A percentile compares a stretch with the other conserved stretches of the same genome.
phyloP scores from a whole-genome alignment of 2,113 vertebrate species.

The Grallaria varia region DNA sequence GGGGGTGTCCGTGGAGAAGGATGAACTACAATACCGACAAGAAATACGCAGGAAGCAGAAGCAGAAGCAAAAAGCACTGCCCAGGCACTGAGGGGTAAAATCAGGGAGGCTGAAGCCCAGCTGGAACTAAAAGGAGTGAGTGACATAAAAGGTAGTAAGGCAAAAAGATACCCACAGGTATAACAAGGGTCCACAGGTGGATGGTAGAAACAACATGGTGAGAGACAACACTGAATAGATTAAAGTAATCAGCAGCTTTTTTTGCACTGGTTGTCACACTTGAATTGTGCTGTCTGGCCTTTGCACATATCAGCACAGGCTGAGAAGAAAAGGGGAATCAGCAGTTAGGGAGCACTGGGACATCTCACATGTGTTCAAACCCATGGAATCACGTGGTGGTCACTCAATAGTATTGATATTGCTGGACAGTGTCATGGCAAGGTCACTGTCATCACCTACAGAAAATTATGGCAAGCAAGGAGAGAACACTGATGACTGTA shows the following conservation, averaged over 20 bases:
- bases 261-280: background rate
- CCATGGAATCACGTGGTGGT: background rate
- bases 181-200: background rate
- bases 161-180: background rate
- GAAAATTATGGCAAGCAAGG: background rate
- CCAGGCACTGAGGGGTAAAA: background rate
- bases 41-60: background rate
- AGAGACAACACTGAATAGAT: background rate
- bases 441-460: background rate
- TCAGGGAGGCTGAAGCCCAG: background rate
- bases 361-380: accelerated
- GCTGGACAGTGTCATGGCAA: background rate
- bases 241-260: background rate
- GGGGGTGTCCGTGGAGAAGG: no score
- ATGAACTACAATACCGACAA: background rate
- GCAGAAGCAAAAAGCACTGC: background rate
- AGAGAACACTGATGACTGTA: background rate
- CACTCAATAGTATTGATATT: accelerated
- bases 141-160: background rate
- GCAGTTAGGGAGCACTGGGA: background rate
- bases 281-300: accelerated
- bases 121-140: background rate
- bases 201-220: background rate
- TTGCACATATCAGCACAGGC: accelerated
- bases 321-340: background rate